A percentile compares a stretch with the other conserved stretches of the same genome.
Evolutionary conservation across 2,888 invertebrate species (phyloP).

Genomic region (Drosophila eohydei): DNA sequence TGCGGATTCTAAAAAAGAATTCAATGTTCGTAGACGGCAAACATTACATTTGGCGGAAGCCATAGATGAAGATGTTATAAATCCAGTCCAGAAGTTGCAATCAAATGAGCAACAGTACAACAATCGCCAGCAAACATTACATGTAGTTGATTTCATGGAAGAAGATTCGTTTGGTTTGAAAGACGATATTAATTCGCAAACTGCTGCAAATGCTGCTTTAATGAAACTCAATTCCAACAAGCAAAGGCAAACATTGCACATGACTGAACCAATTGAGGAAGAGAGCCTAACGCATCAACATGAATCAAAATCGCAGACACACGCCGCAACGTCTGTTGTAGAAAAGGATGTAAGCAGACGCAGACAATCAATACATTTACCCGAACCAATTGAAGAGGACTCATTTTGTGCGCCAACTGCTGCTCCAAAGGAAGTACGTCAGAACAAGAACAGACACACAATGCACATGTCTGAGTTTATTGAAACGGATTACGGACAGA

Average conservation of each 20-base stretch:
- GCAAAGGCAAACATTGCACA: conserved; percentile 15
- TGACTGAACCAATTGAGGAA: conserved; percentile 13
- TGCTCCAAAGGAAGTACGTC: background rate
- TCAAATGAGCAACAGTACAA: background rate
- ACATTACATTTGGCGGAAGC: conserved; percentile 1
- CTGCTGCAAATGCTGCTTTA: background rate
- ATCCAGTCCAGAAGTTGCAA: background rate
- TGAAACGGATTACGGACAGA: conserved; percentile 1
- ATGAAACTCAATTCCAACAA: background rate
- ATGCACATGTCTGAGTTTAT: conserved; percentile 18
- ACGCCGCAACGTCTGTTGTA: background rate
- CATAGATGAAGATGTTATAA: conserved; percentile 4
- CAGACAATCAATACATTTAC: conserved; percentile 5
- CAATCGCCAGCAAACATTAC: conserved; percentile 7
- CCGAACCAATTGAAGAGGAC: conserved; percentile 14
- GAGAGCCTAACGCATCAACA: background rate
- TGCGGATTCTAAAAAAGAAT: too few relatives aligned
- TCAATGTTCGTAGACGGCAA: background rate
- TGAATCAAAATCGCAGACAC: background rate
- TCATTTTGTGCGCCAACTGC: background rate
- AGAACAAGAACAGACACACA: conserved; percentile 14
- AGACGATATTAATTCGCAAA: background rate
- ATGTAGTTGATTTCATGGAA: conserved; percentile 1
- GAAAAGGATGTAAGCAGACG: background rate
- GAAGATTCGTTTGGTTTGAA: conserved; percentile 1